Conservation (phyloP, 2,888 invertebrate genomes). For the Tenthredo livida region DNA sequence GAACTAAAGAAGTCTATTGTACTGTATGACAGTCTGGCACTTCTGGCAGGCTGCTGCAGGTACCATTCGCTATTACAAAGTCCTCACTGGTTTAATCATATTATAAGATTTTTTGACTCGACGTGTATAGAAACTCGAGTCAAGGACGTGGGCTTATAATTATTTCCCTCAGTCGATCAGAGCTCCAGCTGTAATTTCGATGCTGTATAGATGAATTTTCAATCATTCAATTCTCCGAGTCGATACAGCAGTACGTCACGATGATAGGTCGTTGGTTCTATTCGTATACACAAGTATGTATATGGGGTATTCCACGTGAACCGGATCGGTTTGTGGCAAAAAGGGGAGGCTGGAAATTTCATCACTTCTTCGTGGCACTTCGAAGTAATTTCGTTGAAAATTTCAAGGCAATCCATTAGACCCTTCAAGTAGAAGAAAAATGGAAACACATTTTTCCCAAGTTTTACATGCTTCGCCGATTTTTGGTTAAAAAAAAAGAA, state of each 20-base stretch:
- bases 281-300: neutral
- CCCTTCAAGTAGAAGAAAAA: no score
- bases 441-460: no score
- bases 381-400: no score
- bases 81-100: neutral
- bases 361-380: no score
- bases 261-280: constrained; percentile 7
- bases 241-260: neutral
- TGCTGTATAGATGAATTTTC: neutral
- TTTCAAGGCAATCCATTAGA: no score
- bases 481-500: no score
- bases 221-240: neutral
- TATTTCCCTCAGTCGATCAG: neutral
- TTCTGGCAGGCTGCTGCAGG: neutral
- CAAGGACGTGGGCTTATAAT: neutral
- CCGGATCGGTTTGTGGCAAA: no score
- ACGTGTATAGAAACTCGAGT: neutral
- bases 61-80: constrained; percentile 5
- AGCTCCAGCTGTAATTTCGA: no score
- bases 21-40: neutral
- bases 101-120: neutral
- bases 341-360: no score
- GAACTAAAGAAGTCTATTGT: constrained; percentile 43
- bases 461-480: no score
- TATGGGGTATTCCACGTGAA: no score